Conservation (phyloP, 2,888 invertebrate species). For the Macrosoma leucophasiata region DNA sequence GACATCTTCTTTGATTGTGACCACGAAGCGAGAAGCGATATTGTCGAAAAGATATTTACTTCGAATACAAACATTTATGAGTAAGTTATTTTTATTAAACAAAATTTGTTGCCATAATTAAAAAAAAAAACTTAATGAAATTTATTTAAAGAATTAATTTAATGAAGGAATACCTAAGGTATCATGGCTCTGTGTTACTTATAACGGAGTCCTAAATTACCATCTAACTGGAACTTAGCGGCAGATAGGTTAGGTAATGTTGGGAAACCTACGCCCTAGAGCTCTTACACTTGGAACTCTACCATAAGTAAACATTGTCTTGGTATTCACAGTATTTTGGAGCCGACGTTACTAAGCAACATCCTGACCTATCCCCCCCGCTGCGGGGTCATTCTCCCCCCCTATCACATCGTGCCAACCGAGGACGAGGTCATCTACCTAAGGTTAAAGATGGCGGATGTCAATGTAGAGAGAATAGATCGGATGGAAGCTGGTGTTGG, state of each 20-base stretch:
- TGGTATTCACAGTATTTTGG: no score
- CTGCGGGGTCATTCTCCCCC: slow-evolving; percentile 55
- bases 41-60: slow-evolving; percentile 49
- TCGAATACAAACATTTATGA: slow-evolving; percentile 50
- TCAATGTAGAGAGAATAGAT: slow-evolving; percentile 28
- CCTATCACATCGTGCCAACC: slow-evolving; percentile 33
- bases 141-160: no score
- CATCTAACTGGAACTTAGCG: no score
- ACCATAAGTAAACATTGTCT: no score
- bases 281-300: no score
- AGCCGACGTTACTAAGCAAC: slow-evolving; percentile 51
- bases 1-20: slow-evolving; percentile 59
- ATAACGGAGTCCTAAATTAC: no score
- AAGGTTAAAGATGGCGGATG: slow-evolving; percentile 25
- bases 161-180: no score
- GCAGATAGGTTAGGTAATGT: no score
- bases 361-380: slow-evolving; percentile 50
- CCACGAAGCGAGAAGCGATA: slow-evolving; percentile 46
- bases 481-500: slow-evolving; percentile 28
- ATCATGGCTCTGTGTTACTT: no score
- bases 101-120: no score
- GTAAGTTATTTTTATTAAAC: slow-evolving; percentile 47
- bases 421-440: slow-evolving; percentile 31
- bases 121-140: no score
- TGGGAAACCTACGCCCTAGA: no score